These are phyloP conservation scores for Meiosimyza platycephala DNA, from an alignment of 2,888 invertebrate species.

Conservation along the genomic window DNA sequence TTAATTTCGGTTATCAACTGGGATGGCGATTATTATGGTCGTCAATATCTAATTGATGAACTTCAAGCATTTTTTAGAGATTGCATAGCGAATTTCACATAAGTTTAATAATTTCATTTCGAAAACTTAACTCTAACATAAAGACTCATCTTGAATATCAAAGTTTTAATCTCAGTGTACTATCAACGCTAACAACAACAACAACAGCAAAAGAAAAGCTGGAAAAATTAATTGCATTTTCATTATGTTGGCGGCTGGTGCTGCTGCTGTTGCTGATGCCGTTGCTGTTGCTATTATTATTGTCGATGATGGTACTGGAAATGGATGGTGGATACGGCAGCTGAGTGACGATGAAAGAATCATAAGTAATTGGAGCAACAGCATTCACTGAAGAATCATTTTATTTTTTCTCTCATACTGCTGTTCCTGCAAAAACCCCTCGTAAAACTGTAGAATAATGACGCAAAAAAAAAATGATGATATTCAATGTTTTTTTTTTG, in stretches of 20 bases:
- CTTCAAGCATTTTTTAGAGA: too few species aligned
- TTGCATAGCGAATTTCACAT: too few species aligned
- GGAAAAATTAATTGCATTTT: slow-evolving; percentile 68
- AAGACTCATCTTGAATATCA: too few species aligned
- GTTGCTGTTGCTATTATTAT: neutral
- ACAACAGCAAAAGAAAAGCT: slow-evolving; percentile 54
- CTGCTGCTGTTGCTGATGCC: slow-evolving; percentile 21
- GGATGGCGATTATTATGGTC: too few species aligned
- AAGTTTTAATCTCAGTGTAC: too few species aligned
- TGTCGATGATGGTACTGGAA: neutral
- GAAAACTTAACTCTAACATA: too few species aligned
- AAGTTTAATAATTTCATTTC: too few species aligned
- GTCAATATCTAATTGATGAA: too few species aligned
- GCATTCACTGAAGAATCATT: neutral
- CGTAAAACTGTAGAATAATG: slow-evolving; percentile 40
- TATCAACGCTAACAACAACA: slow-evolving; percentile 31
- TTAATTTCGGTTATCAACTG: too few species aligned
- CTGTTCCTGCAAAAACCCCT: slow-evolving; percentile 30
- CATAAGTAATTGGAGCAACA: slow-evolving; percentile 31
- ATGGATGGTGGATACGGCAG: neutral
- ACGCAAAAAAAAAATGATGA: slow-evolving; percentile 30
- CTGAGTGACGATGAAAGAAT: slow-evolving; percentile 4
- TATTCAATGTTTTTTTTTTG: slow-evolving; percentile 6
- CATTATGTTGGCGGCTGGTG: slow-evolving; percentile 61
- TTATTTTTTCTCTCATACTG: neutral